Conservation (phyloP, 2,888 invertebrate species). For the Acheta domesticus region DNA sequence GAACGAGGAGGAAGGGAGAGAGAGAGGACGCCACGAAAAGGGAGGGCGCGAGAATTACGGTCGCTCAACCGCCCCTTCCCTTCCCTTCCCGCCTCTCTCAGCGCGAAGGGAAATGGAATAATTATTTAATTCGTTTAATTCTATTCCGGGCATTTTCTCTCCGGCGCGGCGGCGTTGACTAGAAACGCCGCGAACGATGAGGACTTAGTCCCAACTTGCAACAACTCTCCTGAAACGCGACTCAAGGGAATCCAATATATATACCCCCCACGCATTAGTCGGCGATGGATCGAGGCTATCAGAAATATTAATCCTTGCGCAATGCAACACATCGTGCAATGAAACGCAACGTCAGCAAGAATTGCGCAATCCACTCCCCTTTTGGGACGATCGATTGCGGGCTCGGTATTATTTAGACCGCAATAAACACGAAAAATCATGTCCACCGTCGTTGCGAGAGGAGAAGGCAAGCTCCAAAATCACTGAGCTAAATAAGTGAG, state of each 20-base stretch:
- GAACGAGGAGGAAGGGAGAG: neutral
- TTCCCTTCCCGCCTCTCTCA: neutral
- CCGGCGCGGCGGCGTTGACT: neutral
- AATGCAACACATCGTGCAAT: neutral
- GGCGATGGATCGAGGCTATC: neutral
- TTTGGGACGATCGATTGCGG: neutral
- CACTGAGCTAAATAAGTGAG: too few species aligned
- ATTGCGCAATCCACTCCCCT: neutral
- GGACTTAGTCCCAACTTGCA: neutral
- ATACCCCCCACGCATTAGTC: neutral
- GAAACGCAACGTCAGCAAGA: neutral
- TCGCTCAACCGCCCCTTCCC: neutral
- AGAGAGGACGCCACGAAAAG: neutral
- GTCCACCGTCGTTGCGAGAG: neutral
- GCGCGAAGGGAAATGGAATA: neutral
- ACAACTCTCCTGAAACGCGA: neutral
- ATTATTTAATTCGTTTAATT: conserved; percentile 18
- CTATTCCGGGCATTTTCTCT: neutral
- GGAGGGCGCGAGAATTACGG: neutral
- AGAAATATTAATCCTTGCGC: neutral
- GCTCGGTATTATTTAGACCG: neutral
- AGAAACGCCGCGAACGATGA: too few species aligned
- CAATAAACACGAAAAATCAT: neutral
- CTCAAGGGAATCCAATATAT: neutral
- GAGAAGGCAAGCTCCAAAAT: too few species aligned